phyloP scores from a whole-genome alignment of 2,797 vertebrate species.

The Dicrostonyx torquatus region DNA sequence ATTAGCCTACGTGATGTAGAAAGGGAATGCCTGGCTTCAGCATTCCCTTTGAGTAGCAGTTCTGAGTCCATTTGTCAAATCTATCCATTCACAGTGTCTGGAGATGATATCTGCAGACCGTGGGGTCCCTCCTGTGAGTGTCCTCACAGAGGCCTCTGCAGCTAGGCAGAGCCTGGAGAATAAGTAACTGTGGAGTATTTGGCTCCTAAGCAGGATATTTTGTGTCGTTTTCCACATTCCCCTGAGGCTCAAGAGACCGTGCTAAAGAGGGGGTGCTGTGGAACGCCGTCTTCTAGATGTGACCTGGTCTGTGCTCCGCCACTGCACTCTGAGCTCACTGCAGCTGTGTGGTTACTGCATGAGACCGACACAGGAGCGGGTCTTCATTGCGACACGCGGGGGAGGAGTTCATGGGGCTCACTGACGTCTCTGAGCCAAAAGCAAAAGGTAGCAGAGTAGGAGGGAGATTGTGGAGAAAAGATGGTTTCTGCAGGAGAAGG shows the following conservation, averaged over 20 bases:
- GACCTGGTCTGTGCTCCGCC: neutral
- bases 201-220: neutral
- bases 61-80: slow-evolving; percentile 48
- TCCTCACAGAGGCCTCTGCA: neutral
- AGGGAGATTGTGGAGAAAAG: neutral
- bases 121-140: neutral
- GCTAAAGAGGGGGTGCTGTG: neutral
- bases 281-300: neutral
- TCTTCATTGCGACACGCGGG: neutral
- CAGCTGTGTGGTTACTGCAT: neutral
- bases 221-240: neutral
- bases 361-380: neutral
- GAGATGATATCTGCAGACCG: neutral
- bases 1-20: slow-evolving; percentile 44
- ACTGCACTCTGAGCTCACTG: neutral
- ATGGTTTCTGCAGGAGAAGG: no score
- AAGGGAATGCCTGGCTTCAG: slow-evolving; percentile 37
- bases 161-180: neutral
- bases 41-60: slow-evolving; percentile 26
- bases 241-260: neutral
- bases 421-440: neutral
- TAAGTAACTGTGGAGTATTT: neutral
- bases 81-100: neutral
- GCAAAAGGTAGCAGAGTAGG: neutral
- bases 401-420: neutral